A percentile compares a stretch with the other conserved stretches of the same genome.
Conservation (phyloP, 2,797 vertebrate genomes). For the Sebastes cheni region DNA sequence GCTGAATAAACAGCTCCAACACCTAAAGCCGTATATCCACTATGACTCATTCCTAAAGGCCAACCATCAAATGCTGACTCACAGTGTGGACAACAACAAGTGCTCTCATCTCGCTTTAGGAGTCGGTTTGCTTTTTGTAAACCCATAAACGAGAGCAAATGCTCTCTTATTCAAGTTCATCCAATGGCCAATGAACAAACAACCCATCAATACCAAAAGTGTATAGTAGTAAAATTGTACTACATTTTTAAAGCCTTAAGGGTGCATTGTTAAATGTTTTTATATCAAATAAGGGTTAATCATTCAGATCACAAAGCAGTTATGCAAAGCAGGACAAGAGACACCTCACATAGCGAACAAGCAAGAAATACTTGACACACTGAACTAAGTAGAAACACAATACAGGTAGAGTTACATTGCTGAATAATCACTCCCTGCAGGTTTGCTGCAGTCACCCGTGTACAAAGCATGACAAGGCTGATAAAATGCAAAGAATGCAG, state of each 20-base stretch:
- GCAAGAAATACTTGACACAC: background rate
- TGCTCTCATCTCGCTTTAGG: conserved; percentile 10
- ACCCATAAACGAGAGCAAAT: conserved; percentile 20
- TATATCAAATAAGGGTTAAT: background rate
- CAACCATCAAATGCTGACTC: conserved; percentile 49
- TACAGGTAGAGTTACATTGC: background rate
- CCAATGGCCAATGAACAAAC: background rate
- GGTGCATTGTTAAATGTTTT: background rate
- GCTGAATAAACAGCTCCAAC: conserved; percentile 36
- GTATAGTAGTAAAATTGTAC: background rate
- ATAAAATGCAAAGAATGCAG: background rate
- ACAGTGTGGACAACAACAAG: conserved; percentile 35
- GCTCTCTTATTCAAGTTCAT: background rate
- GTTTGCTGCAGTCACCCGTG: background rate
- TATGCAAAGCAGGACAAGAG: background rate
- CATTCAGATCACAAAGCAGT: background rate
- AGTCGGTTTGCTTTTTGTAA: conserved; percentile 28
- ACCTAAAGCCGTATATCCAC: conserved; percentile 22
- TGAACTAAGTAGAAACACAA: background rate
- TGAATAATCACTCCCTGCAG: background rate
- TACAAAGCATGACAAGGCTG: background rate
- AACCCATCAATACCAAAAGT: background rate
- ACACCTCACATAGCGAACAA: background rate
- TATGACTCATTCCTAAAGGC: conserved; percentile 57
- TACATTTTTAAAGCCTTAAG: background rate